Conservation (phyloP, 2,888 invertebrate genomes). For the Ctena decussata region DNA sequence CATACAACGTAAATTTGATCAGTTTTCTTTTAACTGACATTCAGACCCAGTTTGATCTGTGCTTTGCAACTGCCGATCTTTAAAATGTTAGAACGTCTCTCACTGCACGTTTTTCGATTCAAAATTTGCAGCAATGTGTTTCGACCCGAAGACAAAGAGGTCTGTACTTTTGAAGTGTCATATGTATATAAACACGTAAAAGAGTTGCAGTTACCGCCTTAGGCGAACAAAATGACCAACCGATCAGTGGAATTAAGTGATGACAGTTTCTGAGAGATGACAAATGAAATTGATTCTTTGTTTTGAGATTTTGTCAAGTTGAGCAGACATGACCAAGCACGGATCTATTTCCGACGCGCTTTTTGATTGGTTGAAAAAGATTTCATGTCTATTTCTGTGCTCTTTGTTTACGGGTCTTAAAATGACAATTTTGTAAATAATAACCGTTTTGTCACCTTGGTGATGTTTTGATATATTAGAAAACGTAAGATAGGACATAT, state of each 20-base stretch:
- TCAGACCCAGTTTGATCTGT: constrained; percentile 33
- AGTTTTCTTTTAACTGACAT: background rate
- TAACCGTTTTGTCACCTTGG: background rate
- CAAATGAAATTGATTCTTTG: constrained; percentile 39
- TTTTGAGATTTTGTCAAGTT: constrained; percentile 69
- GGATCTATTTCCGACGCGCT: constrained; percentile 70
- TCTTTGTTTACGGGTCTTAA: constrained; percentile 59
- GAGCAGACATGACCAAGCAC: constrained; percentile 76
- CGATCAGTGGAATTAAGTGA: background rate
- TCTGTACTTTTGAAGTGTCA: background rate
- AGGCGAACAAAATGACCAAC: background rate
- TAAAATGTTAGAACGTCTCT: constrained; percentile 37
- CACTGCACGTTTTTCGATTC: background rate
- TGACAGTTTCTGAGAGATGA: background rate
- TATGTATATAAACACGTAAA: too few species aligned
- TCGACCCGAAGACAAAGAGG: constrained; percentile 3
- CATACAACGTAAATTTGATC: background rate
- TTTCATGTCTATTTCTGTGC: constrained; percentile 67
- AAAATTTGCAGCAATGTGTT: background rate
- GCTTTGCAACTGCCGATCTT: constrained; percentile 44
- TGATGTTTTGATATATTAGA: background rate
- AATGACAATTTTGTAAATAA: background rate
- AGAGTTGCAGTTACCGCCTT: background rate
- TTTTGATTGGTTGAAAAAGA: constrained; percentile 74
- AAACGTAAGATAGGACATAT: too few species aligned